Evolutionary conservation across 2,113 vertebrate species (phyloP), one percentile per base, ranked within the genome.

Genomic region (Podarcis cretensis): DNA sequence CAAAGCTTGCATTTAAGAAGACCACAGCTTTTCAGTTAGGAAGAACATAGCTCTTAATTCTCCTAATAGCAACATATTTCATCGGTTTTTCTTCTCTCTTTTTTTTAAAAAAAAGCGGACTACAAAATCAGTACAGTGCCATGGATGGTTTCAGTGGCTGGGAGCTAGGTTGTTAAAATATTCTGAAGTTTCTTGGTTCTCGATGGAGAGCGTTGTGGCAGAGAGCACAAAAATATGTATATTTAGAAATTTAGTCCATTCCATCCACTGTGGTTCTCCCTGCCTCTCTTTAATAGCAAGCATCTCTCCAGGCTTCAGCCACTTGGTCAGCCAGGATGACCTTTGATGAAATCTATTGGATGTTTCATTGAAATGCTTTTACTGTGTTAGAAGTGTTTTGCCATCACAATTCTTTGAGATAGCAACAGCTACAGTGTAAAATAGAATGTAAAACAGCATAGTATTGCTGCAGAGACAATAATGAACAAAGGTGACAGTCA

Each of bases 1-100:
- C 8, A 89, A 94, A 91, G 81, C 0, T 63, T 90, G 71, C 75
- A 74, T 82, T 92, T 54, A 35, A 75, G 57, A 76, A 66, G 59
- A 59, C 54, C 37, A n/a, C 32, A 84, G 5, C 23, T 88, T 77
- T 3, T 25, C 65, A 63, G 16, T 63, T 63, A 18, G 5, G 18
- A 63, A 63, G 59, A 63, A 18, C 16, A 2, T 13, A 85, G 25
- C 10, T 87, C 86, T 87, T 83, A 90, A 83, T 75, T 66, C 86
- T 77, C 25, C 65, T 43, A 54, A 69, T 77, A 5, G 16, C 79
- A 65, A 16, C 21, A 57, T 1, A 35, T 87, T 59, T 84, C 32
- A 40, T 25, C 71, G 6, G n/a, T 10, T 80, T 40, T 27, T 88
- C 75, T 63, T 35, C 77, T 87, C 23, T 0, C 21, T 20, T 0